Evolutionary conservation across 2,888 invertebrate genomes (phyloP).

Genomic region (Tiphia femorata): DNA sequence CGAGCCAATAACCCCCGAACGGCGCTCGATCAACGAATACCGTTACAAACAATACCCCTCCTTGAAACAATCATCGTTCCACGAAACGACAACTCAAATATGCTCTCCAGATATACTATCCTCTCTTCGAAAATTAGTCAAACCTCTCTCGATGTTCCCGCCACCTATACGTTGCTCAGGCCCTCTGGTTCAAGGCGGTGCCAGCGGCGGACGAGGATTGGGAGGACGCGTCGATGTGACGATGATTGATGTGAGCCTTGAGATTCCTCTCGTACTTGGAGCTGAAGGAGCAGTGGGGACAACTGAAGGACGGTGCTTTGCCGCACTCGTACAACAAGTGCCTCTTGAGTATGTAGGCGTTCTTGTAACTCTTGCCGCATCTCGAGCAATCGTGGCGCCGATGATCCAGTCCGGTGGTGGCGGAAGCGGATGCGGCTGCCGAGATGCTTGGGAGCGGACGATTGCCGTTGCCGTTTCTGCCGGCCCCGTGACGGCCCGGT

Average conservation of each 20-base stretch:
- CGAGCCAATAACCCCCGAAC: too few relatives aligned
- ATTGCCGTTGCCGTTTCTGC: constrained; percentile 54
- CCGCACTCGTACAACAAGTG: constrained; percentile 72
- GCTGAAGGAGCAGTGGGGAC: constrained; percentile 67
- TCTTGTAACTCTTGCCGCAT: constrained; percentile 75
- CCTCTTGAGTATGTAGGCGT: constrained; percentile 75
- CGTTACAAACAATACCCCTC: too few relatives aligned
- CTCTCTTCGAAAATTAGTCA: too few relatives aligned
- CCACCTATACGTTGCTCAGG: constrained; percentile 35
- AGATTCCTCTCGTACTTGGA: constrained; percentile 69
- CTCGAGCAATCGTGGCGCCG: constrained; percentile 70
- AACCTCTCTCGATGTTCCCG: neutral
- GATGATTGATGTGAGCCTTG: constrained; percentile 67
- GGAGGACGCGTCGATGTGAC: constrained; percentile 50
- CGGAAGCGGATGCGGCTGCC: too few relatives aligned
- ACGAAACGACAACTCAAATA: too few relatives aligned
- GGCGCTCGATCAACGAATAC: too few relatives aligned
- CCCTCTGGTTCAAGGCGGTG: constrained; percentile 52
- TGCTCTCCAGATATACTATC: too few relatives aligned
- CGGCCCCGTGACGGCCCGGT: constrained; percentile 51
- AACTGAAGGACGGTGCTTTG: constrained; percentile 68
- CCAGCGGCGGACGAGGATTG: constrained; percentile 13
- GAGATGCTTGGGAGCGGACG: constrained; percentile 46
- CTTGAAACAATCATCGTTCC: too few relatives aligned
- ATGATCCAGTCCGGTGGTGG: constrained; percentile 44